Percentiles rank a stretch among this genome's conserved stretches.
Evolutionary conservation across 2,113 vertebrate genomes (phyloP).

Genomic region (Pituophis catenifer): DNA sequence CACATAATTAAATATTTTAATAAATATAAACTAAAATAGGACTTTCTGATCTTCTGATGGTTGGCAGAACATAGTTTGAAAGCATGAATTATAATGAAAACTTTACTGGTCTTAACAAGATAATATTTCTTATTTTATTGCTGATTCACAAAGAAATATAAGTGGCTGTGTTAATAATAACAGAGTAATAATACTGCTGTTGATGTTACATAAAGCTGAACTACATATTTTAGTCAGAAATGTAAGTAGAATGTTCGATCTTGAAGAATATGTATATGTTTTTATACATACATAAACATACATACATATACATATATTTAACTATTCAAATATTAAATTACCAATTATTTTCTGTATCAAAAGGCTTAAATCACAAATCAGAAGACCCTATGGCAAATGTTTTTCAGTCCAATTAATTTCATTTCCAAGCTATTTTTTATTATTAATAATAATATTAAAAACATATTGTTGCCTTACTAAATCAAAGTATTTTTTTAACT

Average conservation of each 20-base stretch:
- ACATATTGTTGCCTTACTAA: background rate
- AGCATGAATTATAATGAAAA: background rate
- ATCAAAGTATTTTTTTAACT: background rate
- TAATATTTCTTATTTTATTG: background rate
- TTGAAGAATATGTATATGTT: background rate
- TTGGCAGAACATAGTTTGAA: background rate
- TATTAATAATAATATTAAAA: background rate
- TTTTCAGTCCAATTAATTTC: background rate
- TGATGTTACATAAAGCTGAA: background rate
- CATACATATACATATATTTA: background rate
- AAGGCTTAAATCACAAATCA: background rate
- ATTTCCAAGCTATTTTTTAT: background rate
- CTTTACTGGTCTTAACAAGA: background rate
- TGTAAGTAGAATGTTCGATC: background rate
- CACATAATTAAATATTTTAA: background rate
- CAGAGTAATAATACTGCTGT: background rate
- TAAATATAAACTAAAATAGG: background rate
- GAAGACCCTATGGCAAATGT: background rate
- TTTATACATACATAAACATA: background rate
- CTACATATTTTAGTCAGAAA: background rate
- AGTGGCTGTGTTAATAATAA: background rate
- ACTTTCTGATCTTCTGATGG: background rate
- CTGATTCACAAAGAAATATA: background rate
- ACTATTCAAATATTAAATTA: background rate
- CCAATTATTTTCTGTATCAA: background rate